A percentile compares a stretch with the other conserved stretches of the same genome.
Evolutionary conservation across 2,888 invertebrate genomes (phyloP).

Genomic region (Spisula subtruncata): DNA sequence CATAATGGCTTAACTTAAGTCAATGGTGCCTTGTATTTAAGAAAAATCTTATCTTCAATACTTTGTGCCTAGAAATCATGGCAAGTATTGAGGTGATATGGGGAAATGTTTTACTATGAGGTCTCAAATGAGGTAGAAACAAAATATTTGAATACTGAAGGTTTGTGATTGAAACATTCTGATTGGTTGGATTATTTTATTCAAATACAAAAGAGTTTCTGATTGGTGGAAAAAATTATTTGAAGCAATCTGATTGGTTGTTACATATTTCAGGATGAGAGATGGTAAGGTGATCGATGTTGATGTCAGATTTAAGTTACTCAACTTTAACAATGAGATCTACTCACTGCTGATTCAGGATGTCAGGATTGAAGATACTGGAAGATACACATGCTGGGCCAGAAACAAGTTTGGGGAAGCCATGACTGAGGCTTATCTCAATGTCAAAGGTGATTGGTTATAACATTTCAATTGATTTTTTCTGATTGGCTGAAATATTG

Average conservation of each 20-base stretch:
- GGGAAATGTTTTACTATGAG: too few species aligned
- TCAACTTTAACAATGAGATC: slow-evolving; percentile 85
- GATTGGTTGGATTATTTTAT: too few species aligned
- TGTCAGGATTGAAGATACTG: slow-evolving; percentile 87
- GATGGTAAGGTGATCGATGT: slow-evolving; percentile 84
- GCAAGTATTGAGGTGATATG: too few species aligned
- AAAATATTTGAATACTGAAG: too few species aligned
- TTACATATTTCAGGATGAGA: slow-evolving; percentile 78
- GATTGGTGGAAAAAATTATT: background rate
- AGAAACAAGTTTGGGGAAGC: slow-evolving; percentile 92
- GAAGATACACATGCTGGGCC: slow-evolving; percentile 95
- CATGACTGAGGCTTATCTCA: slow-evolving; percentile 84
- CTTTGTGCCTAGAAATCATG: too few species aligned
- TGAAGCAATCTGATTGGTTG: background rate
- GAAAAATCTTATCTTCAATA: too few species aligned
- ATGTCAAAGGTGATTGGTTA: slow-evolving; percentile 79
- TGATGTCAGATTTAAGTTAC: slow-evolving; percentile 79
- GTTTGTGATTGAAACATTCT: too few species aligned
- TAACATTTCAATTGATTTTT: background rate
- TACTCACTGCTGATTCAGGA: slow-evolving; percentile 87
- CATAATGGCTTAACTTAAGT: too few species aligned
- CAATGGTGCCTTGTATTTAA: too few species aligned
- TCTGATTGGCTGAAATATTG: slow-evolving; percentile 1
- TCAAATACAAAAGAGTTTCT: too few species aligned
- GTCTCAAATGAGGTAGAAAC: too few species aligned